Base-by-base conservation (phyloP, 2,113 vertebrate species). In the Myotis yumanensis region DNA sequence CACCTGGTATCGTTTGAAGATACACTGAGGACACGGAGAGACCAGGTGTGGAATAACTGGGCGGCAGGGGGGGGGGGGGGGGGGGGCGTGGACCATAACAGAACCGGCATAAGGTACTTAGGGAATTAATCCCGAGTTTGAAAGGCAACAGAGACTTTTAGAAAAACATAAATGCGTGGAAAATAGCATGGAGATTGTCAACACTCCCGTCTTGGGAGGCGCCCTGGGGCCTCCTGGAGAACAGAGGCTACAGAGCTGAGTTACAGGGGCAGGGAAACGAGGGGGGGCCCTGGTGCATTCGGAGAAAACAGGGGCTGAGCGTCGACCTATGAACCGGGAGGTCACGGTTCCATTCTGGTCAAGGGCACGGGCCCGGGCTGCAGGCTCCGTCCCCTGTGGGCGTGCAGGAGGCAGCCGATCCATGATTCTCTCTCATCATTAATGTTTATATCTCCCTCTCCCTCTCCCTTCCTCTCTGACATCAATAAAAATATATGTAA, bases 171-270 rank as follows among this genome's bases (percentile, higher is more conserved):
- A 68, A 84, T 11, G 11, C 6, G 4, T 6, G 43, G 28, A 17
- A 82, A 79, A 16, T 5, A 25, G 7, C 16, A 14, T 43, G 35
- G 25, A n/a, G 10, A 22, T 6, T 48, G 32, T 12, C 2, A 12
- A 51, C 62, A 35, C 14, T 3, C 35, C 66, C 12, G 11, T 40
- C 43, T 25, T 7, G 4, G 9, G 86, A 51, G n/a, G 20, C 10
- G 14, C 4, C 11, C 3, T 4, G n/a, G 35, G 35, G 14, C 15
- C 6, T 35, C 18, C n/a, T n/a, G 8, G 0, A 51, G 35, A 54
- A 7, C 23, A 35, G 11, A 48, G 35, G 25, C 1, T 4, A 23
- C 59, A n/a, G 2, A 79, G 32, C 11, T 11, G 14, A 79, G 37
- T 51, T 28, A n/a, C 6, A 23, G 32, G 15, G 20, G 23, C 2